phyloP scores from a whole-genome alignment of 2,888 invertebrate genomes.

The Bombylius discolor region DNA sequence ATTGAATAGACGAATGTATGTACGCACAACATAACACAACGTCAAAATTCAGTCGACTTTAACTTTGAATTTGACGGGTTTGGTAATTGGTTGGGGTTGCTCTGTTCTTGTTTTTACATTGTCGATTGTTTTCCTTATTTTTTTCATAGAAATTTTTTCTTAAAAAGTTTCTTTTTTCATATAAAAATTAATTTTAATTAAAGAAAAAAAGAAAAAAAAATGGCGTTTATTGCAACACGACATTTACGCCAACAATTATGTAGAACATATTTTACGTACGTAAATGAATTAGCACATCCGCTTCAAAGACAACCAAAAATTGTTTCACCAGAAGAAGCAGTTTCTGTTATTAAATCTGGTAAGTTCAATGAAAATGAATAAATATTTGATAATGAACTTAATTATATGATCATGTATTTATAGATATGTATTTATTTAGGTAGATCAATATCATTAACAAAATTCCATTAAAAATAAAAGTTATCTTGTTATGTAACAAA shows the following conservation, averaged over 20 bases:
- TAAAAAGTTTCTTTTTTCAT: too few species aligned
- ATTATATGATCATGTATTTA: too few species aligned
- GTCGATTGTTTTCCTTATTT: too few species aligned
- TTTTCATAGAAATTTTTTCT: too few species aligned
- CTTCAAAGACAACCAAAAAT: slow-evolving; percentile 58
- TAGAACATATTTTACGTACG: background rate
- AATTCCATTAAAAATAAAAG: background rate
- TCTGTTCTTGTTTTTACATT: too few species aligned
- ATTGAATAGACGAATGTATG: too few species aligned
- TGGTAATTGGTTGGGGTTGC: too few species aligned
- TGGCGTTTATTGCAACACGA: background rate
- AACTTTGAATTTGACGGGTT: too few species aligned
- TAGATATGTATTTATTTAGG: background rate
- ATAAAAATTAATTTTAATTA: too few species aligned
- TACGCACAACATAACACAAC: too few species aligned
- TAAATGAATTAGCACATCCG: slow-evolving; percentile 64
- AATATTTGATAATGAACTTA: background rate
- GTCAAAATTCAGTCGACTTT: too few species aligned
- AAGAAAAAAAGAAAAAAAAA: background rate
- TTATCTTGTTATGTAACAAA: too few species aligned
- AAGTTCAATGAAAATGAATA: slow-evolving; percentile 19
- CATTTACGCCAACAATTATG: background rate
- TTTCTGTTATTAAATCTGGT: slow-evolving; percentile 71
- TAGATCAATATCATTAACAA: background rate
- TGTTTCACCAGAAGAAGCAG: slow-evolving; percentile 62